phyloP scores from a whole-genome alignment of 2,888 invertebrate species.

The Sphaeridia pumilis region DNA sequence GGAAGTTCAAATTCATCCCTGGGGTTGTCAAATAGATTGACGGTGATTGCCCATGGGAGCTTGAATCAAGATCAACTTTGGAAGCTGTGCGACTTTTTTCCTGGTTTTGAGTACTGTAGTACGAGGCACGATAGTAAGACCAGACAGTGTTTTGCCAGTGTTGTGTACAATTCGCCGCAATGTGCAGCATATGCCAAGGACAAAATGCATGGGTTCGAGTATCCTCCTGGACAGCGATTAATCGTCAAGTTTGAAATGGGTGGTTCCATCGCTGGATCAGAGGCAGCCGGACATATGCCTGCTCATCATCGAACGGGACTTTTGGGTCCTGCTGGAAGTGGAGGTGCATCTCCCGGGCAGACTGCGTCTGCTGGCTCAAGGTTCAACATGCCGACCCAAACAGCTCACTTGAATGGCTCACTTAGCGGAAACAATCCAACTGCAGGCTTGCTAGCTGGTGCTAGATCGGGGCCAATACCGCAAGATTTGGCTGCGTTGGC shows the following conservation, averaged over 20 bases:
- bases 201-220: conserved; percentile 81
- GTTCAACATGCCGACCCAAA: conserved; percentile 6
- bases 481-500: conserved; percentile 47
- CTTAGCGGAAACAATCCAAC: conserved; percentile 12
- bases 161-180: conserved; percentile 58
- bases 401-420: conserved; percentile 27
- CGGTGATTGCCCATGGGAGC: conserved; percentile 60
- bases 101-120: conserved; percentile 51
- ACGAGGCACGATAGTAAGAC: conserved; percentile 39
- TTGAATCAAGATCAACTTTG: conserved; percentile 64
- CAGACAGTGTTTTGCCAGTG: conserved; percentile 46
- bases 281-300: neutral
- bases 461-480: conserved; percentile 26
- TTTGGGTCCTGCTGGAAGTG: conserved; percentile 21
- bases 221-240: conserved; percentile 72
- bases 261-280: neutral
- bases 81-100: conserved; percentile 74
- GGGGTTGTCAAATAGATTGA: conserved; percentile 47
- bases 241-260: conserved; percentile 58
- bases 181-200: conserved; percentile 65
- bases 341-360: conserved; percentile 20
- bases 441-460: conserved; percentile 11
- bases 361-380: conserved; percentile 11
- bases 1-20: conserved; percentile 17
- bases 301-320: conserved; percentile 23